Evolutionary conservation across 2,113 vertebrate genomes (phyloP).

Genomic region (Indicator maculatus): DNA sequence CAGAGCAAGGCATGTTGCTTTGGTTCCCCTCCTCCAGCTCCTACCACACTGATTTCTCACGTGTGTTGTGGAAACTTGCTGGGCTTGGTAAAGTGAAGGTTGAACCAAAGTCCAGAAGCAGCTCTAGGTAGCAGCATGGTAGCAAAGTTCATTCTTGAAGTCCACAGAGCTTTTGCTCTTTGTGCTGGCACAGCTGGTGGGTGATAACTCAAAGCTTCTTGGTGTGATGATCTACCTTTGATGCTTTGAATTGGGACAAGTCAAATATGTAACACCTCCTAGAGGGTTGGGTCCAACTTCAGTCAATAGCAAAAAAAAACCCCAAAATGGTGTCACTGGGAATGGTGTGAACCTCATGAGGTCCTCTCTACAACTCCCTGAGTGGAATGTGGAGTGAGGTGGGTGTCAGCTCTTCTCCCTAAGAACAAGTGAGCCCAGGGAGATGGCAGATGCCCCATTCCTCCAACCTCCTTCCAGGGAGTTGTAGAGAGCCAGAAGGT

Average conservation of each 20-base stretch:
- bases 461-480: too few relatives aligned
- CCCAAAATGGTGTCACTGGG: neutral
- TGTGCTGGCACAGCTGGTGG: neutral
- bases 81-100: neutral
- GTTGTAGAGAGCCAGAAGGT: too few relatives aligned
- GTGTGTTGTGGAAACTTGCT: neutral
- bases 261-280: rapidly evolving
- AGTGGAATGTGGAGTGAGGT: too few relatives aligned
- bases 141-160: neutral
- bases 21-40: neutral
- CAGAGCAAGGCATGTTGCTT: neutral
- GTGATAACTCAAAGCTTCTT: neutral
- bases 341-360: neutral
- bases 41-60: neutral
- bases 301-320: neutral
- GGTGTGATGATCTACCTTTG: neutral
- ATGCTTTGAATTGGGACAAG: neutral
- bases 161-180: neutral
- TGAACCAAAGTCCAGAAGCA: neutral
- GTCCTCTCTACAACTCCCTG: too few relatives aligned
- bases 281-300: neutral
- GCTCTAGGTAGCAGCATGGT: rapidly evolving
- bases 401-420: too few relatives aligned
- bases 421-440: too few relatives aligned
- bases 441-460: too few relatives aligned